These are phyloP conservation scores for Coryphaenoides rupestris DNA, from an alignment of 2,113 vertebrate genomes.

Conservation along the genomic window DNA sequence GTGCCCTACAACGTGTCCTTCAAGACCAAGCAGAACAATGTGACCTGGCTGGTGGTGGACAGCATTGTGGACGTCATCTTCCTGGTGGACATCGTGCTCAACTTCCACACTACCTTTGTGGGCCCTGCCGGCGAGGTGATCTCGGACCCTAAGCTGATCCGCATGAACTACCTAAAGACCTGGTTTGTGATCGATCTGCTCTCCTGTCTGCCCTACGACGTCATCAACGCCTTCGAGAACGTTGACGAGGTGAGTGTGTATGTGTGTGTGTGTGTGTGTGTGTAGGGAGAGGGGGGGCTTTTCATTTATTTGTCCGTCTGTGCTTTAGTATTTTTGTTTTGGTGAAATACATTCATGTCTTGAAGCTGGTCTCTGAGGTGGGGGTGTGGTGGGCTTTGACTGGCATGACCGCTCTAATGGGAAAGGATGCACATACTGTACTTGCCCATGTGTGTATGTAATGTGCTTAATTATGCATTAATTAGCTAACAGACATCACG, in stretches of 20 bases:
- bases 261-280: too few species aligned
- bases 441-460: background rate
- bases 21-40: slow-evolving; percentile 99
- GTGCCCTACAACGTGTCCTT: slow-evolving; percentile 99
- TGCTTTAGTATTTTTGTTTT: too few species aligned
- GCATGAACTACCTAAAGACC: slow-evolving; percentile 99
- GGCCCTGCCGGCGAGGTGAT: slow-evolving; percentile 97
- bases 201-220: slow-evolving; percentile 96
- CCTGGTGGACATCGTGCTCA: slow-evolving; percentile 96
- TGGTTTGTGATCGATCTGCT: slow-evolving; percentile 99
- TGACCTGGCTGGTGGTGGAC: slow-evolving; percentile 96
- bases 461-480: too few species aligned
- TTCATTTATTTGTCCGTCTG: too few species aligned
- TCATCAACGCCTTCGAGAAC: slow-evolving; percentile 99
- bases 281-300: too few species aligned
- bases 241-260: slow-evolving; percentile 94
- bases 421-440: background rate
- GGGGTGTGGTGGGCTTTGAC: too few species aligned
- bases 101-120: slow-evolving; percentile 98
- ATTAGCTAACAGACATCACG: too few species aligned
- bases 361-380: too few species aligned
- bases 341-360: too few species aligned
- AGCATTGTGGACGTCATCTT: slow-evolving; percentile 99
- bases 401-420: too few species aligned
- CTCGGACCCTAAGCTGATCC: slow-evolving; percentile 96